Percentiles rank a stretch among this genome's conserved stretches.
Evolutionary conservation across 2,113 vertebrate genomes (phyloP).

Genomic region (Sciurus niger): DNA sequence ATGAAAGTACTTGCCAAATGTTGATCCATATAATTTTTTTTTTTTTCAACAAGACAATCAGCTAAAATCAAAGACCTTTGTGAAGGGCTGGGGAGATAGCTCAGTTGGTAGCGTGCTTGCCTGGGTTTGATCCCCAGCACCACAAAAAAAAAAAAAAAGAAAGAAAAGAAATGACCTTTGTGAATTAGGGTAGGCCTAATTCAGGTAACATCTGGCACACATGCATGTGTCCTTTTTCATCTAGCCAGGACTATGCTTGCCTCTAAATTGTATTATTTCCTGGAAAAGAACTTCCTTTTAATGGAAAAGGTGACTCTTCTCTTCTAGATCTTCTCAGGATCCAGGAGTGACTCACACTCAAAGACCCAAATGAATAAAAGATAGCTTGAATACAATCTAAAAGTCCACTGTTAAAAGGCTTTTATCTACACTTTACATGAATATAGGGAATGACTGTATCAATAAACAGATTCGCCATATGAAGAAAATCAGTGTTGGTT

Average conservation of each 20-base stretch:
- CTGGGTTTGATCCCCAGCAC: too few relatives aligned
- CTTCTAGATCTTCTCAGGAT: neutral
- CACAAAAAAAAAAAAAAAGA: too few relatives aligned
- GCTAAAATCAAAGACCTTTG: neutral
- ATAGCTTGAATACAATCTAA: slow-evolving; percentile 41
- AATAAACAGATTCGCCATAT: neutral
- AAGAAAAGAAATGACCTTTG: neutral
- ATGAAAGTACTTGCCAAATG: neutral
- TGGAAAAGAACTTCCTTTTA: neutral
- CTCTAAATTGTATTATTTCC: neutral
- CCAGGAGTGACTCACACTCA: neutral
- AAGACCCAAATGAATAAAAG: neutral
- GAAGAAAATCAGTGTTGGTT: neutral
- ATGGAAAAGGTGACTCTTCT: neutral
- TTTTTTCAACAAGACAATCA: neutral
- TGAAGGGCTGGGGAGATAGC: neutral
- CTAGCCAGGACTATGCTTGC: neutral
- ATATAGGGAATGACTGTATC: neutral
- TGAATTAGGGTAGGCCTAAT: neutral
- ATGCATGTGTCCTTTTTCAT: neutral
- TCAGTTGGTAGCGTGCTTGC: too few relatives aligned
- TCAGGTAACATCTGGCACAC: slow-evolving; percentile 1
- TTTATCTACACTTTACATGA: neutral
- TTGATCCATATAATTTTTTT: neutral
- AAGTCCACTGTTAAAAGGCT: neutral